These are phyloP conservation scores for Drosophila equinoxialis DNA, from an alignment of 1,140 invertebrate species.

Conservation along the genomic window DNA sequence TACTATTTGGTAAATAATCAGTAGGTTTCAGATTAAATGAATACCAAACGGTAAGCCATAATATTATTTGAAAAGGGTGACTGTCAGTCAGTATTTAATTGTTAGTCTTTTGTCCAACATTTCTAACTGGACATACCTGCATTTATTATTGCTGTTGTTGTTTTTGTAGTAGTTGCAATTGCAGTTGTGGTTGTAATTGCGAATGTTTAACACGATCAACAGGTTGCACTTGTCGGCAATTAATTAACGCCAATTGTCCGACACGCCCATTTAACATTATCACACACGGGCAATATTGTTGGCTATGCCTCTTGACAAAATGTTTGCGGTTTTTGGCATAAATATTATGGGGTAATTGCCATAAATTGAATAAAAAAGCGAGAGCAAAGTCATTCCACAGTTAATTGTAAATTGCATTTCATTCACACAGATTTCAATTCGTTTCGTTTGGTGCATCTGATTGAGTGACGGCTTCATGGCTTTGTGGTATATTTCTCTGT, in stretches of 20 bases:
- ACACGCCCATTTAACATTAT: conserved; percentile 26
- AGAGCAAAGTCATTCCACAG: conserved; percentile 25
- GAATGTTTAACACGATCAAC: conserved; percentile 35
- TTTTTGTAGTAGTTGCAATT: not conserved
- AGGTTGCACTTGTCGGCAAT: conserved; percentile 50
- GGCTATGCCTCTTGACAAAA: conserved; percentile 52
- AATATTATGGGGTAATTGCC: conserved; percentile 69
- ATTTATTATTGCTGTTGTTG: not conserved
- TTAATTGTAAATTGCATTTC: conserved; percentile 64
- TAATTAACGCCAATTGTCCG: conserved; percentile 55
- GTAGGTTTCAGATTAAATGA: too few relatives aligned
- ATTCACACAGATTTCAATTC: conserved; percentile 50
- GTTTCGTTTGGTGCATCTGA: conserved; percentile 56
- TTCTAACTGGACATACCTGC: not conserved
- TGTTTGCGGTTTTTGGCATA: conserved; percentile 60
- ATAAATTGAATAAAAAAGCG: conserved; percentile 34
- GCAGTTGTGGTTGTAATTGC: conserved; percentile 18
- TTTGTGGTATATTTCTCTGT: conserved; percentile 28
- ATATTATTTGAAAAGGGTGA: not conserved
- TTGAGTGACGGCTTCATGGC: conserved; percentile 65
- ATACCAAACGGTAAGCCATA: too few relatives aligned
- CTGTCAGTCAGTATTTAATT: not conserved
- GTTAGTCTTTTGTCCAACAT: not conserved
- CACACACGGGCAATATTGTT: conserved; percentile 8
- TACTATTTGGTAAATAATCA: too few relatives aligned